A percentile compares a stretch with the other conserved stretches of the same genome.
These are phyloP conservation scores for Triplophysa rosa DNA, from an alignment of 2,113 vertebrate species.

Conservation along the genomic window DNA sequence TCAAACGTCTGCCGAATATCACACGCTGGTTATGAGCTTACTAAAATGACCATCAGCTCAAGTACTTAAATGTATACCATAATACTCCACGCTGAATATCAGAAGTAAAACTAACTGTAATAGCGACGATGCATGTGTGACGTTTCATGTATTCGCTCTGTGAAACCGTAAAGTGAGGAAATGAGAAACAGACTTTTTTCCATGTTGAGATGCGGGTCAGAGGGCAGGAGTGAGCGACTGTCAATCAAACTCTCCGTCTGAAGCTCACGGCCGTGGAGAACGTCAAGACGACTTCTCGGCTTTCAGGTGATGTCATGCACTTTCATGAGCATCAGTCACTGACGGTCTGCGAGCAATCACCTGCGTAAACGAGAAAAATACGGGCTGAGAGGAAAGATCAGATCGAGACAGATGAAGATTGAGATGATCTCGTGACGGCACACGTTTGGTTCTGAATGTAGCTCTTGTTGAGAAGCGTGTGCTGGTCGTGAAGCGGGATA, in stretches of 20 bases:
- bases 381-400: constrained; percentile 59
- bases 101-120: no score
- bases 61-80: no score
- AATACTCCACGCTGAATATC: no score
- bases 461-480: constrained; percentile 63
- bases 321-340: constrained; percentile 46
- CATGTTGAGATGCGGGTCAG: constrained; percentile 3
- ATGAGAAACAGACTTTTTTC: constrained; percentile 18
- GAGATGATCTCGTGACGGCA: constrained; percentile 53
- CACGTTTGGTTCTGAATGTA: constrained; percentile 57
- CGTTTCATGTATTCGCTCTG: neutral
- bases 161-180: neutral
- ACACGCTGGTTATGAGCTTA: no score
- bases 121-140: no score
- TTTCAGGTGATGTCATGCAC: constrained; percentile 58
- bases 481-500: constrained; percentile 61
- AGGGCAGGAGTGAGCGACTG: neutral
- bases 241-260: constrained; percentile 10
- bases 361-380: constrained; percentile 62
- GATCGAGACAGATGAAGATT: constrained; percentile 60
- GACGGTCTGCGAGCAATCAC: constrained; percentile 52
- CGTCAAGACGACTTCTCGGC: constrained; percentile 26
- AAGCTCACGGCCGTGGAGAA: neutral
- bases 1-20: no score
- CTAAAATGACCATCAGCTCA: no score